Evolutionary conservation across 2,797 vertebrate species (phyloP), one percentile per base, ranked within the genome.

Genomic region (Epinephelus awoara): DNA sequence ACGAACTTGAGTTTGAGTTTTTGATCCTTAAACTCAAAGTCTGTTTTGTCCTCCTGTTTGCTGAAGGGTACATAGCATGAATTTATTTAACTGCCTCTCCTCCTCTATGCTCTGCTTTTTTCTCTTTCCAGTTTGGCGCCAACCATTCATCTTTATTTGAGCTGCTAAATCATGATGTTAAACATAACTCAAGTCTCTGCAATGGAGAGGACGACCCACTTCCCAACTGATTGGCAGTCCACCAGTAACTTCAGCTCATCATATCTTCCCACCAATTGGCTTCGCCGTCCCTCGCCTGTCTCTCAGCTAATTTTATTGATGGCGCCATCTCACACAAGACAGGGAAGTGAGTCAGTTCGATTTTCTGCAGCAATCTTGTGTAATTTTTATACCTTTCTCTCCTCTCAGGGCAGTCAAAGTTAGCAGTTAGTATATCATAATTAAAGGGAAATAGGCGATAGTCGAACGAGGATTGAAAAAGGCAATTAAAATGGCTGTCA

Each of bases 251-350:
- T 81, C 58, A 67, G 58, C 85, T 85, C 88, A 77, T 86, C 82
- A 68, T 58, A 63, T 74, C 82, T 79, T 69, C 81, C 83, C 64
- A 70, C 73, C 75, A 80, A 83, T 78, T 59, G 79, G 50, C 75
- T 79, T 65, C 3, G 25, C 77, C 40, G 81, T 86, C 83, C 69
- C 76, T 57, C 9, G 55, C 65, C 75, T 81, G 85, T 88, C 79
- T 90, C 84, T 12, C 50, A n/a, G 85, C 78, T 89, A 89, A 92
- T 91, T 85, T 89, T 91, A 91, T 90, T 89, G 88, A 93, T 89
- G 86, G 84, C 11, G 18, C 80, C 84, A 44, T 81, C 76, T 80
- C 17, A 83, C 79, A 84, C 70, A 59, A 84, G 81, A 82, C 77
- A 64, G 74, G 44, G 64, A 62, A 84, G 77, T 68, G 74, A 91